phyloP scores from a whole-genome alignment of 53 echinoderm and acorn worm genomes.

The Echinometra lucunter region DNA sequence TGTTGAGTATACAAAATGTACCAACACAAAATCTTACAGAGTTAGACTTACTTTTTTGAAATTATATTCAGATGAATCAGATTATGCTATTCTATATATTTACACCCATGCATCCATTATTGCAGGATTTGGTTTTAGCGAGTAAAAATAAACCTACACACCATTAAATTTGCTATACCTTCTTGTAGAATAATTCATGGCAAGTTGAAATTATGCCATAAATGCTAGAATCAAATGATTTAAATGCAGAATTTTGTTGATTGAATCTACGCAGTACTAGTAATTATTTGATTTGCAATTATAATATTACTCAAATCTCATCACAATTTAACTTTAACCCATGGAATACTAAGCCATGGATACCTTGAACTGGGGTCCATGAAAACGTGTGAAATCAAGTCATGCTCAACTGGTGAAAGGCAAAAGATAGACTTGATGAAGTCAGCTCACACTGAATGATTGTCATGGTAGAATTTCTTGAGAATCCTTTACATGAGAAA shows the following conservation, averaged over 20 bases:
- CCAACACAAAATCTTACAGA: neutral
- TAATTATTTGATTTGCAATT: neutral
- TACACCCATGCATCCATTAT: neutral
- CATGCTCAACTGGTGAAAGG: too few species aligned
- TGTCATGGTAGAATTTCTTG: too few species aligned
- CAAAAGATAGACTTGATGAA: too few species aligned
- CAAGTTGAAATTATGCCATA: neutral
- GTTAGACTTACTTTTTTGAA: neutral
- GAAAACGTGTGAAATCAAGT: too few species aligned
- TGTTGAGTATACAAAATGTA: neutral
- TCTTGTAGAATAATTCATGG: neutral
- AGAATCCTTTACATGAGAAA: too few species aligned
- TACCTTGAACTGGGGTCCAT: too few species aligned
- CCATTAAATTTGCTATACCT: neutral
- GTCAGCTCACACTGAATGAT: too few species aligned
- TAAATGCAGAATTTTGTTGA: too few species aligned
- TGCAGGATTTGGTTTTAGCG: neutral
- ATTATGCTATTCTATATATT: neutral
- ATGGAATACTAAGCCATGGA: neutral
- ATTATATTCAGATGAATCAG: neutral
- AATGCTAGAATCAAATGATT: too few species aligned
- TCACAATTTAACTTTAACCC: too few species aligned
- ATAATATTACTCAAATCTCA: neutral
- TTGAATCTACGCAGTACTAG: too few species aligned
- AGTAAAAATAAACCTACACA: neutral